Evolutionary conservation across 2,797 vertebrate species (phyloP), one percentile per base, ranked within the genome.

Genomic region (Lophotriccus pileatus): DNA sequence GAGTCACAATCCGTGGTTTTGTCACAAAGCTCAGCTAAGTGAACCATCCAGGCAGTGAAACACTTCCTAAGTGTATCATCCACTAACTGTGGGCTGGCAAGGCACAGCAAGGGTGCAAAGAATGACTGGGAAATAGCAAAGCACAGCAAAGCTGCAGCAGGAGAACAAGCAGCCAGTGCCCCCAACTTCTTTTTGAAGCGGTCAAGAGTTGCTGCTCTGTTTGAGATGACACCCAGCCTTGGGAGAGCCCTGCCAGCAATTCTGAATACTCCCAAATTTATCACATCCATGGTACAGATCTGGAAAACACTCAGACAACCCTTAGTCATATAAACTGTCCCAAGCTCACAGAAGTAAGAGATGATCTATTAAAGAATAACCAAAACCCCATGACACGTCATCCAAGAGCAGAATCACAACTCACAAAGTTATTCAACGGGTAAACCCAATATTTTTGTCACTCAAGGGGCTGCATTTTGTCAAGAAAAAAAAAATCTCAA

Each of bases 271-370:
- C 53, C 53, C 4, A 50, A 4, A 22, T 37, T 56, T 27, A 39
- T 67, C 58, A 27, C 1, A 10, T 10, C 2, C 7, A 13, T 1
- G 16, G 16, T n/a, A 10, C 28, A 39, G 44, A 49, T 7, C 21
- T 36, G 46, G n/a, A 30, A 93, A 56, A 77, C 6, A 14, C 55
- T 53, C n/a, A 30, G 8, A 27, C 50, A 52, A 52, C 5, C 41
- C 67, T 47, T 0, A n/a, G 66, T 55, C 20, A 9, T 0, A 20
- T 2, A 8, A 77, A 44, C 8, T 6, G 12, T 10, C 58, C 62
- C 64, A 85, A 72, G 46, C 18, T 28, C 49, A 22, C 44, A 63
- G 47, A 43, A 37, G 14, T 14, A 37, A 49, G 74, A 73, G 34
- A 13, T 7, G 15, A 37, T 39, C 82, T 28, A 8, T 36, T 47